phyloP scores from a whole-genome alignment of 2,797 vertebrate species.

The Capromys pilorides region DNA sequence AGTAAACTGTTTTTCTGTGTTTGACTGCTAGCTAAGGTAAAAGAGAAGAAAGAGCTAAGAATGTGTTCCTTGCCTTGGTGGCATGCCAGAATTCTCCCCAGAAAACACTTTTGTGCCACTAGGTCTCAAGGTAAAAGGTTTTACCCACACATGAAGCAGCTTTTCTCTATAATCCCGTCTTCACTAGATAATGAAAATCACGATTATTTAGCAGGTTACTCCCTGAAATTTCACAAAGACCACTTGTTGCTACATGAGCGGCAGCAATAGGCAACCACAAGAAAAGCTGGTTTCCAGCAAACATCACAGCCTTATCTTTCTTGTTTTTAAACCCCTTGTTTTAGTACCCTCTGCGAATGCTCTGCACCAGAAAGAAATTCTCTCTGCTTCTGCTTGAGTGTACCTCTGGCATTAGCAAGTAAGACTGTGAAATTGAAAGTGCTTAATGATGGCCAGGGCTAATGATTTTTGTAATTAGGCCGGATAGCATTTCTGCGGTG shows the following conservation, averaged over 20 bases:
- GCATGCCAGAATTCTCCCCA: slow-evolving; percentile 40
- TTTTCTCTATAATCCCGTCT: slow-evolving; percentile 65
- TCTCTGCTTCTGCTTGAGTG: background rate
- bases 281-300: background rate
- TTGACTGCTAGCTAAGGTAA: background rate
- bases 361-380: background rate
- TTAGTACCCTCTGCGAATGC: background rate
- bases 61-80: background rate
- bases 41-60: background rate
- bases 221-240: slow-evolving; percentile 17
- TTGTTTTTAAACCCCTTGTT: slow-evolving; percentile 57
- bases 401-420: background rate
- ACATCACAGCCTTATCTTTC: background rate
- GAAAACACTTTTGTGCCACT: background rate
- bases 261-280: background rate
- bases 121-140: slow-evolving; percentile 29
- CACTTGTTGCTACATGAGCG: slow-evolving; percentile 5
- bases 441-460: background rate
- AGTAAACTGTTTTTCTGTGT: background rate
- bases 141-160: slow-evolving; percentile 17
- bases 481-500: background rate
- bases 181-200: slow-evolving; percentile 38
- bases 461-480: background rate
- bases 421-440: slow-evolving; percentile 21
- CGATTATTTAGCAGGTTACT: background rate